Evolutionary conservation across 1,140 invertebrate genomes (phyloP).

Genomic region (Caerostris extrusa): DNA sequence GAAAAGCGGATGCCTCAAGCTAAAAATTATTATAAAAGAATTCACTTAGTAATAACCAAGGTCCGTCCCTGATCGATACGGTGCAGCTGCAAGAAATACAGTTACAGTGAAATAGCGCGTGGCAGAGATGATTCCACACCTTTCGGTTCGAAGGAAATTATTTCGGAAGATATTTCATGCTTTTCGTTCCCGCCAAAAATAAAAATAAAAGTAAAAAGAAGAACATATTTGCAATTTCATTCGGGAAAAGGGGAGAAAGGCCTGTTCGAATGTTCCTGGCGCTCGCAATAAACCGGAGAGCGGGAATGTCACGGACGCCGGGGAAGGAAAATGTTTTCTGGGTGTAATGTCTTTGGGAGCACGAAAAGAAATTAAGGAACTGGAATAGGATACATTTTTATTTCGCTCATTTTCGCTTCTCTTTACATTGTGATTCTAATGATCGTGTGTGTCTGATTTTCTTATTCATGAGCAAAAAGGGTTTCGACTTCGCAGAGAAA

Average conservation of each 20-base stretch:
- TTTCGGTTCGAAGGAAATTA: neutral
- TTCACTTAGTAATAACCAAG: neutral
- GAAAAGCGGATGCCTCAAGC: neutral
- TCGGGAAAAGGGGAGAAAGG: neutral
- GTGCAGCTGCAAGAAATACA: neutral
- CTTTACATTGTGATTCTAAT: neutral
- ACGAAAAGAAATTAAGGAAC: constrained; percentile 23
- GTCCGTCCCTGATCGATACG: neutral
- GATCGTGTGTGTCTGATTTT: neutral
- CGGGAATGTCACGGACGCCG: neutral
- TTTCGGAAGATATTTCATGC: neutral
- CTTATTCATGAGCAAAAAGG: neutral
- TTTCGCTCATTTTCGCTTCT: neutral
- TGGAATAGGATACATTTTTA: constrained; percentile 1
- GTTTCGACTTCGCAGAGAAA: neutral
- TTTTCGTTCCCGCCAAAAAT: neutral
- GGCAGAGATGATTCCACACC: neutral
- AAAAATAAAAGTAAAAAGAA: too few relatives aligned
- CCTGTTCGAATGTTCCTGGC: too few relatives aligned
- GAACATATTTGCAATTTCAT: neutral
- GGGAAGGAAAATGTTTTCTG: neutral
- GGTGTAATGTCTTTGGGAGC: neutral
- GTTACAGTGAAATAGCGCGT: neutral
- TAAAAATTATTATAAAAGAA: neutral
- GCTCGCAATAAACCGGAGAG: neutral